Conservation (phyloP, 2,888 invertebrate genomes). For the Arge pagana region DNA sequence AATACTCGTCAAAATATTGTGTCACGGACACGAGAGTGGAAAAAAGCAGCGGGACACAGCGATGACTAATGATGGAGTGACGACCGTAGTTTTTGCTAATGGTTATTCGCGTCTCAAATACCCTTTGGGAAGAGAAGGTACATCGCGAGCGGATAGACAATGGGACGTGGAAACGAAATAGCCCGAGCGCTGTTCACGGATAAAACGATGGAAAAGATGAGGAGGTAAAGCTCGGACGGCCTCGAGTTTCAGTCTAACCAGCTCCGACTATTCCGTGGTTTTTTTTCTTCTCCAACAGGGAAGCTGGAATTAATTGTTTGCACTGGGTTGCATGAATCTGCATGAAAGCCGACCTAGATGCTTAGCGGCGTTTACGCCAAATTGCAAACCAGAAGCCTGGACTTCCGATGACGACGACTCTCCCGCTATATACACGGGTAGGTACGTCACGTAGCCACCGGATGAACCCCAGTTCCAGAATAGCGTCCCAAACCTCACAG, state of each 20-base stretch:
- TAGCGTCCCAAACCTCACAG: constrained; percentile 26
- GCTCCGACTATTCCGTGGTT: too few species aligned
- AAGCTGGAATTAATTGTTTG: constrained; percentile 12
- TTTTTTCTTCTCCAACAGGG: too few species aligned
- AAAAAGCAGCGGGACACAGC: constrained; percentile 28
- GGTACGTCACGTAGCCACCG: too few species aligned
- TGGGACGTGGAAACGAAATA: constrained; percentile 28
- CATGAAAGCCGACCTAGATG: constrained; percentile 40
- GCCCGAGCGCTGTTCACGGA: too few species aligned
- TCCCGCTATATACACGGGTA: constrained; percentile 4
- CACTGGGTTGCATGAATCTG: constrained; percentile 34
- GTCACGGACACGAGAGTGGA: constrained; percentile 30
- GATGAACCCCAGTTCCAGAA: neutral
- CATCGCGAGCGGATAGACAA: constrained; percentile 31
- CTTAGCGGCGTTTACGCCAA: constrained; percentile 37
- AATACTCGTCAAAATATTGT: constrained; percentile 42
- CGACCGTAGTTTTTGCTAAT: constrained; percentile 41
- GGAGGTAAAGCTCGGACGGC: too few species aligned
- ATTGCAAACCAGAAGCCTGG: constrained; percentile 41
- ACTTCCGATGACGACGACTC: constrained; percentile 42
- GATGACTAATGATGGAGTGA: constrained; percentile 42
- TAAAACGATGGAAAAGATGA: too few species aligned
- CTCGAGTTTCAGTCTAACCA: too few species aligned
- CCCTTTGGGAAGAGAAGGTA: constrained; percentile 34
- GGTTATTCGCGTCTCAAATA: constrained; percentile 48